Percentiles rank a stretch among this genome's conserved stretches.
Evolutionary conservation across 2,113 vertebrate species (phyloP).

Genomic region (Rana temporaria): DNA sequence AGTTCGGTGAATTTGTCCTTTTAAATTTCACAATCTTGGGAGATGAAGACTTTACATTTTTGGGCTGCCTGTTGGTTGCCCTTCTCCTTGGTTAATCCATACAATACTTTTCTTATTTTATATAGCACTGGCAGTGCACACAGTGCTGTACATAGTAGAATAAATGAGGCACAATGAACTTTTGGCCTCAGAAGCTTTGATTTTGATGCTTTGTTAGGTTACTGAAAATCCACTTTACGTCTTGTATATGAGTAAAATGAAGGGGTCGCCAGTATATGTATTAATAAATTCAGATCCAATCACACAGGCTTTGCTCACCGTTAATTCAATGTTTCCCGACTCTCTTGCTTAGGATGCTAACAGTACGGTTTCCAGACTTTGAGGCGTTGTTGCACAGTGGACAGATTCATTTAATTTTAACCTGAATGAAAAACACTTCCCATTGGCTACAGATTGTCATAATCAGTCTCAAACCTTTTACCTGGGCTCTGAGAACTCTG

Average conservation of each 20-base stretch:
- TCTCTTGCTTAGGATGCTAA: too few relatives aligned
- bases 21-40: conserved; percentile 45
- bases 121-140: conserved; percentile 55
- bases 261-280: conserved; percentile 21
- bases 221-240: too few relatives aligned
- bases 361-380: too few relatives aligned
- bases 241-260: too few relatives aligned
- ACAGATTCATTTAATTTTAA: too few relatives aligned
- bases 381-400: too few relatives aligned
- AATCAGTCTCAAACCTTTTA: too few relatives aligned
- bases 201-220: conserved; percentile 9
- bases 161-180: conserved; percentile 55
- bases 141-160: conserved; percentile 52
- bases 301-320: neutral
- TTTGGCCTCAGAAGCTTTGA: conserved; percentile 45
- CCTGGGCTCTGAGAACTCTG: too few relatives aligned
- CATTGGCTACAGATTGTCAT: too few relatives aligned
- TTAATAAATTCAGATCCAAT: conserved; percentile 24
- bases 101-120: conserved; percentile 51
- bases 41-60: conserved; percentile 45
- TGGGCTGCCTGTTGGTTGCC: conserved; percentile 26
- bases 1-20: conserved; percentile 41
- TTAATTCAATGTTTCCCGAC: neutral
- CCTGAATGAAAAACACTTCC: too few relatives aligned
- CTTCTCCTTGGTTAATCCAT: conserved; percentile 21